phyloP scores from a whole-genome alignment of 53 echinoderm and acorn worm genomes.

The Pentamera pediparva region DNA sequence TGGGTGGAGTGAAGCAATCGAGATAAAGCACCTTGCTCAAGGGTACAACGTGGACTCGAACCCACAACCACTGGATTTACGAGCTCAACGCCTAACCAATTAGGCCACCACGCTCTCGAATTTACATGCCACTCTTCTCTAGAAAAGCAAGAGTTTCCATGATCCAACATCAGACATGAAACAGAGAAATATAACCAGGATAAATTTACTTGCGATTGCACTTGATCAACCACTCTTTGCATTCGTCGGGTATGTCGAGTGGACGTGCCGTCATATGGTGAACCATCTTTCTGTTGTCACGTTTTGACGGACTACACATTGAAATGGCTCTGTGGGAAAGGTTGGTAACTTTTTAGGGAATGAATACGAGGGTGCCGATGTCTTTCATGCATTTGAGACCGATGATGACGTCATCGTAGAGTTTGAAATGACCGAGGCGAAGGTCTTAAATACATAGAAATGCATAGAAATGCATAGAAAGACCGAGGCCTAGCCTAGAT shows the following conservation, averaged over 20 bases:
- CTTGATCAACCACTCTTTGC: slow-evolving; percentile 26
- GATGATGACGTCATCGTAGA: too few relatives aligned
- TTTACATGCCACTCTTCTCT: neutral
- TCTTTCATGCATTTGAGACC: too few relatives aligned
- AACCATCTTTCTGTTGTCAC: neutral
- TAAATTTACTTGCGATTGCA: slow-evolving; percentile 21
- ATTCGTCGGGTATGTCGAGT: slow-evolving; percentile 19
- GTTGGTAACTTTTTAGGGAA: neutral
- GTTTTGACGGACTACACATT: slow-evolving; percentile 21
- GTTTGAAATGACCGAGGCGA: too few relatives aligned
- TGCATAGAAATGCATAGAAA: too few relatives aligned
- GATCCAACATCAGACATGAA: neutral
- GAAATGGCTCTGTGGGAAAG: slow-evolving; percentile 29
- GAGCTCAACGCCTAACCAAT: too few relatives aligned
- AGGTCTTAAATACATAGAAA: too few relatives aligned
- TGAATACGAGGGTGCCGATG: neutral
- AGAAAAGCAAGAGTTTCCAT: neutral
- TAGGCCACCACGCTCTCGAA: too few relatives aligned
- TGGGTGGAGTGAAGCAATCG: too few relatives aligned
- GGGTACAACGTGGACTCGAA: too few relatives aligned
- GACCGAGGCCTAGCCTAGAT: too few relatives aligned
- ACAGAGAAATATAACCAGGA: slow-evolving; percentile 13
- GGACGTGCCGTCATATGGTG: slow-evolving; percentile 18
- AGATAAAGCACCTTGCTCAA: too few relatives aligned
- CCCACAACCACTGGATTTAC: too few relatives aligned